Base-by-base conservation (phyloP, 1,140 invertebrate genomes). In the Nomia melanderi region DNA sequence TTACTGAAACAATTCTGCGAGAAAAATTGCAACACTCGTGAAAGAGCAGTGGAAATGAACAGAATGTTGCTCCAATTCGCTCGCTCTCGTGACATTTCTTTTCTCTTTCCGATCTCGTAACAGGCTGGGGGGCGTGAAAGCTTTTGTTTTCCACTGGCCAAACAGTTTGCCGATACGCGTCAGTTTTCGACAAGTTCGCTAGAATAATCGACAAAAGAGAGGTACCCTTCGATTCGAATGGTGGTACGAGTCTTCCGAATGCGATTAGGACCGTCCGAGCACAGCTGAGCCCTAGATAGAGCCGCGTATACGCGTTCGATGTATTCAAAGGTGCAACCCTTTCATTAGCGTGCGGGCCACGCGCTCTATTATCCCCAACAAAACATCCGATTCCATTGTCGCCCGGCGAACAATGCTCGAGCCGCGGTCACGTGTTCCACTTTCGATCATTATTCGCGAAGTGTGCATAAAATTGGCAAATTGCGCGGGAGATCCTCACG, bases 371-470 rank as follows among this genome's bases (percentile, higher is more conserved):
- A 90, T 91, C 82, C 86, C 82, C 83, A 77, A 91, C 90, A 90
- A 91, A 92, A 92, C 89, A 88, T 91, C 88, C 89, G 88, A 91
- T 91, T 89, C 90, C 86, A 92, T 91, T 92, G 90, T 92, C 88
- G 81, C 47, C 50, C 59, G 77, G 41, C 44, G 88, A 89, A 89
- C 89, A 90, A 91, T 90, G 77, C 78, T 7, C 63, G 56, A 65
- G 82, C 66, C 81, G 88, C 83, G 77, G 88, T 88, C 87, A 87
- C 89, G 88, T 89, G 88, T 87, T 90, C 87, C 80, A 90, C 87
- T 89, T 91, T 90, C 90, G 84, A 91, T 90, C 87, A 87, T 89
- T 89, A 88, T 86, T 84, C 85, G 82, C 88, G 81, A 86, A 87
- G 86, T 86, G 85, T 85, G 86, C 84, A 88, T 88, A 86, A 89